Conservation (phyloP, 1,140 invertebrate species). For the Panagrolaimus sp. region DNA sequence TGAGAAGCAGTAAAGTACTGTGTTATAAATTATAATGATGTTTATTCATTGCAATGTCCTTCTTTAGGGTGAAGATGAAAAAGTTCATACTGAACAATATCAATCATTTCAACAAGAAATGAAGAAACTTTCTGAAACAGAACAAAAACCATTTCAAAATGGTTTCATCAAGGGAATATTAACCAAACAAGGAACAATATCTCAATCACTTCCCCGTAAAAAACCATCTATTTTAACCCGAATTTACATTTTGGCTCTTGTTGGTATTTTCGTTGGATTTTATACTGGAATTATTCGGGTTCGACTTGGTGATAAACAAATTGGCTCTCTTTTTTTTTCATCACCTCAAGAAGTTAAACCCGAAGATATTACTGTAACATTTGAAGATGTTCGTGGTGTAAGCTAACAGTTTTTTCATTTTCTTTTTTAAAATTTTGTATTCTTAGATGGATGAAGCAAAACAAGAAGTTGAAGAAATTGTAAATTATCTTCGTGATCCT, state of each 20-base stretch:
- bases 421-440: conserved; percentile 22
- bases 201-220: conserved; percentile 9
- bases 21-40: too few species aligned
- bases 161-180: conserved; percentile 40
- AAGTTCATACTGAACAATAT: conserved; percentile 27
- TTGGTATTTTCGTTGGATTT: conserved; percentile 36
- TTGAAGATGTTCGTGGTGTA: conserved; percentile 90
- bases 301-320: conserved; percentile 39
- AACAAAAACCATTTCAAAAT: conserved; percentile 40
- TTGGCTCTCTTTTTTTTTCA: conserved; percentile 47
- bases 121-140: conserved; percentile 37
- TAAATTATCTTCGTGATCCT: conserved; percentile 89
- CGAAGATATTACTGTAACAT: conserved; percentile 89
- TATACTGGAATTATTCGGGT: conserved; percentile 29
- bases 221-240: conserved; percentile 31
- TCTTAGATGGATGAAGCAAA: conserved; percentile 83
- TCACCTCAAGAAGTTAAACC: conserved; percentile 80
- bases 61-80: not conserved
- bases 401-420: conserved; percentile 44
- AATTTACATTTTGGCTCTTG: conserved; percentile 39
- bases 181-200: conserved; percentile 20
- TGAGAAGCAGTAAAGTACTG: conserved; percentile 6
- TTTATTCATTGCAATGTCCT: too few species aligned
- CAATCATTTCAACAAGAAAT: conserved; percentile 29
- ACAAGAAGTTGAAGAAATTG: conserved; percentile 89